Evolutionary conservation across 2,113 vertebrate species (phyloP).

Genomic region (Oryzias curvinotus): DNA sequence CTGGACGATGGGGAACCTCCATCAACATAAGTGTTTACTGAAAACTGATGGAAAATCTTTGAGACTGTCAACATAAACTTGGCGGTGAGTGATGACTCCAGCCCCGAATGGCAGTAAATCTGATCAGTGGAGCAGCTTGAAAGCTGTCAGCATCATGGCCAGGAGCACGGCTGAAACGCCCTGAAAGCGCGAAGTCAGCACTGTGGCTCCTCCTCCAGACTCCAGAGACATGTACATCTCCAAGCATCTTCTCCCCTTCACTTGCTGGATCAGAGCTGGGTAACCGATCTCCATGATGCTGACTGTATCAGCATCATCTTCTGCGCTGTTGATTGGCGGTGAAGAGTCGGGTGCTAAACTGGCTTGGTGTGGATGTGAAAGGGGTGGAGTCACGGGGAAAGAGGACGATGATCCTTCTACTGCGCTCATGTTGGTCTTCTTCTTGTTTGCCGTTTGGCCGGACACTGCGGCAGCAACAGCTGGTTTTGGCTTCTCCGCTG

Average conservation of each 20-base stretch:
- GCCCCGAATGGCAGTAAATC: too few relatives aligned
- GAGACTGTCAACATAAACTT: too few relatives aligned
- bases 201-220: neutral
- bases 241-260: conserved; percentile 70
- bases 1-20: too few relatives aligned
- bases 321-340: neutral
- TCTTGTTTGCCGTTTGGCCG: neutral
- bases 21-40: too few relatives aligned
- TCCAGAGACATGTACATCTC: conserved; percentile 65
- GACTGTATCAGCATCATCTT: conserved; percentile 49
- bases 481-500: conserved; percentile 8
- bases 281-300: conserved; percentile 76
- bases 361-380: neutral
- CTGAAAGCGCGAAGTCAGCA: conserved; percentile 3
- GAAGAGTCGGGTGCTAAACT: neutral
- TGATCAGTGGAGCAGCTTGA: conserved; percentile 7
- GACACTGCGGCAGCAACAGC: neutral
- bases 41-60: too few relatives aligned
- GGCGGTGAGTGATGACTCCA: too few relatives aligned
- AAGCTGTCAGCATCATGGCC: conserved; percentile 15
- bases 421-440: conserved; percentile 13
- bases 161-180: conserved; percentile 26
- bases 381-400: neutral
- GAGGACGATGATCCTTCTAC: neutral
- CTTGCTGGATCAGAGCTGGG: conserved; percentile 71